Evolutionary conservation across 2,888 invertebrate species (phyloP), one percentile per base, ranked within the genome.

Genomic region (Agriotes lineatus): DNA sequence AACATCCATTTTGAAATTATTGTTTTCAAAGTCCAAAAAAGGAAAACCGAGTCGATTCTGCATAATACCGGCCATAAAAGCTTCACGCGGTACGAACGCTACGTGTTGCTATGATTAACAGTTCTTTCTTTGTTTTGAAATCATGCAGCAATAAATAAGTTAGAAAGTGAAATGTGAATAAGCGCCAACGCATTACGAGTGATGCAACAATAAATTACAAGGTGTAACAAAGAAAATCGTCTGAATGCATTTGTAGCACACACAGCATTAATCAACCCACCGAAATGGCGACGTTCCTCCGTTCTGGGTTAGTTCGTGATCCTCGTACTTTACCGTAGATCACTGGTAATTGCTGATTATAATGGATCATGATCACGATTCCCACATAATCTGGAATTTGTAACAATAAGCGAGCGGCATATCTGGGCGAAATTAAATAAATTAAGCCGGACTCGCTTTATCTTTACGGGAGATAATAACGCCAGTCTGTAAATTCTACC

Each of bases 301-400:
- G 19, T 39, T 39, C 14, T 58, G 60, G 74, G 73, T 75, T 69
- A 73, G 67, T 65, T 77, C 78, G 78, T 78, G 77, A 76, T 72
- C 71, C 67, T 70, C 71, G 71, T 75, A 72, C 68, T 74, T 76
- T 72, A 72, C 71, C 73, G 74, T 76, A 75, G 70, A 72, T 75
- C 77, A 76, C 73, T 70, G 69, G 64, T 74, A 74, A 76, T 73
- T 76, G 76, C 74, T 76, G 76, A 78, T 77, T 78, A 78, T 73
- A 75, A 77, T 74, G 75, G 76, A 77, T 77, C 76, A 76, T 74
- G 77, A 78, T 77, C 77, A 76, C 77, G 77, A 74, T 77, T 70
- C 60, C 64, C 62, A 70, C 72, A 75, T 77, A 75, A 73, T 72
- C 69, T 68, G 58, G 66, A 66, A 74, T 75, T 71, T 48, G 70